These are phyloP conservation scores for Fukomys damarensis DNA, from an alignment of 2,113 vertebrate genomes.

Conservation along the genomic window DNA sequence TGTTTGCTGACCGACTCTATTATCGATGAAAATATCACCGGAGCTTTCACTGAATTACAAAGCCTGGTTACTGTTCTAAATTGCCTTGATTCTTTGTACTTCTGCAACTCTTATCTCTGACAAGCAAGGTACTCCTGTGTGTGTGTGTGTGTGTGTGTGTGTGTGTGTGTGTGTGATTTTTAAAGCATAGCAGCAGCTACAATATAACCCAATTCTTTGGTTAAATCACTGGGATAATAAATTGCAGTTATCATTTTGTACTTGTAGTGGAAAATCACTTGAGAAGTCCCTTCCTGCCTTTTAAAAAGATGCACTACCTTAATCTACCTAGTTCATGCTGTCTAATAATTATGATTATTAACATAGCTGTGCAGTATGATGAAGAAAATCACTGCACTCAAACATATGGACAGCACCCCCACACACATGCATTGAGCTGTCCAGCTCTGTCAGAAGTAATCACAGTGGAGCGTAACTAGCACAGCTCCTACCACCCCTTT, in stretches of 20 bases:
- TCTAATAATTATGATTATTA: not conserved
- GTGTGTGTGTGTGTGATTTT: not conserved
- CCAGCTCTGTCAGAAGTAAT: not conserved
- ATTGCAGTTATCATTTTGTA: not conserved
- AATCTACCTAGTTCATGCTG: not conserved
- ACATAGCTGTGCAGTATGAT: not conserved
- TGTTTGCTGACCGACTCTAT: not conserved
- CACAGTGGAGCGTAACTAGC: not conserved
- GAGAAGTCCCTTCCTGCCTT: not conserved
- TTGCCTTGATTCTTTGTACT: not conserved
- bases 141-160: no score
- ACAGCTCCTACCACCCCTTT: not conserved
- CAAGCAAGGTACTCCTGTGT: not conserved
- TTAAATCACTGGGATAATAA: not conserved
- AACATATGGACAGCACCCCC: not conserved
- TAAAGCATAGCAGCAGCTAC: not conserved
- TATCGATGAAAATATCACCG: not conserved
- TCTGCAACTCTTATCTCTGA: not conserved
- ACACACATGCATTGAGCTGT: no score
- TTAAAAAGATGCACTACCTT: not conserved
- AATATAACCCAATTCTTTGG: not conserved
- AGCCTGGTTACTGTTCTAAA: slow-evolving; percentile 28
- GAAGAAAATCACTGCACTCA: not conserved
- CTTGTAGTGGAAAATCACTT: not conserved
- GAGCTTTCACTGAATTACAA: not conserved